These are phyloP conservation scores for Actinia equina DNA, from an alignment of 64 coral and sea anemone species.

Conservation along the genomic window DNA sequence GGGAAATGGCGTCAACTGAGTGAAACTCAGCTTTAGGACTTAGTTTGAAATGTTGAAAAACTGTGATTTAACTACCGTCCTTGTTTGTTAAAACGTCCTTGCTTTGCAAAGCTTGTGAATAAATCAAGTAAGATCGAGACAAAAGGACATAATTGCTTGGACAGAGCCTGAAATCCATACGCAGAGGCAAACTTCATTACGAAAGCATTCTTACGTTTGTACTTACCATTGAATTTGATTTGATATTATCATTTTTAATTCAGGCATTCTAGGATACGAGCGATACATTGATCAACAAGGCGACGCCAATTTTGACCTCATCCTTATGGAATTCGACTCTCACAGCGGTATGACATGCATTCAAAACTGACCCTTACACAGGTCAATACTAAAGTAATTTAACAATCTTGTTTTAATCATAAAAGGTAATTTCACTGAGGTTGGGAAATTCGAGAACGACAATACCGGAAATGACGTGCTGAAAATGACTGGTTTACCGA, in stretches of 20 bases:
- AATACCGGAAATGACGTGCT: conserved; percentile 30
- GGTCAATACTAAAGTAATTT: neutral
- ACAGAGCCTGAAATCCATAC: no score
- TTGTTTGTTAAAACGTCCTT: no score
- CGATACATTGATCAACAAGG: conserved; percentile 69
- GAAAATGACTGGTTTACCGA: neutral
- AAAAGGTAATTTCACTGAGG: conserved; percentile 62
- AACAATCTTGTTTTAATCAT: neutral
- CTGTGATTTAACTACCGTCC: no score
- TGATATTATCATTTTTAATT: neutral
- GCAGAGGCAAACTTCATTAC: no score
- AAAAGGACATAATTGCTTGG: no score
- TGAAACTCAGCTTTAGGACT: no score
- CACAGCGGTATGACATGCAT: neutral
- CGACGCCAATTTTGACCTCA: conserved; percentile 62
- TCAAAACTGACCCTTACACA: neutral
- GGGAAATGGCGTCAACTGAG: no score
- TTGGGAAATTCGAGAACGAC: conserved; percentile 48
- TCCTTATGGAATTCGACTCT: conserved; percentile 54
- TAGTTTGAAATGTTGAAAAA: no score
- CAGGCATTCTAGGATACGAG: conserved; percentile 72
- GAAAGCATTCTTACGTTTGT: no score
- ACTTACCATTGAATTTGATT: no score
- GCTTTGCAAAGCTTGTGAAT: no score
- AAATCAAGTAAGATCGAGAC: no score